Evolutionary conservation across 2,113 vertebrate genomes (phyloP), one percentile per base, ranked within the genome.

Genomic region (Panurus biarmicus): DNA sequence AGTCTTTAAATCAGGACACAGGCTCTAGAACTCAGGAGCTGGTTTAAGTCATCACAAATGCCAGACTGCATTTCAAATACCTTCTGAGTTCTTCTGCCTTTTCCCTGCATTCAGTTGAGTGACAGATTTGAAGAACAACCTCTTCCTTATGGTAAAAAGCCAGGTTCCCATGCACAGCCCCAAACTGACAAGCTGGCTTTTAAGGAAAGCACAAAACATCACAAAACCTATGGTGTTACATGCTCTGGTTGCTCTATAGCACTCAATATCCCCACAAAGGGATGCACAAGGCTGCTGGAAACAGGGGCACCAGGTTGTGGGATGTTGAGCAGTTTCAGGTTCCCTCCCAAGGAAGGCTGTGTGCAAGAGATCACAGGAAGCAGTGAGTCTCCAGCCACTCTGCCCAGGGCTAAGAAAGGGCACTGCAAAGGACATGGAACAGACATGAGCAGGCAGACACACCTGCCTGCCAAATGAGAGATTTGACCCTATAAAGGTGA

Each of bases 31-130:
- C n/a, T 87, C 67, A 48, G 66, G 58, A 87, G 79, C 57, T 79
- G 82, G 15, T 90, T 85, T 65, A 87, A 85, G 40, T 51, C 40
- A 56, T 45, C 62, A 56, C 5, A 88, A 88, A 85, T 19, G 20
- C 54, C 75, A 88, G 75, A n/a, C 54, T 88, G 78, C 67, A 82
- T 75, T 85, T 82, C 74, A 93, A 23, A 77, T 60, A 85, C 58
- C 48, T 70, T 91, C 50, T 7, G 58, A 83, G 48, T n/a, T 71
- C 47, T 85, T 38, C 69, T 84, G 56, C 45, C 35, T 91, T 53
- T 67, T 33, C 9, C 40, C 51, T 64, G 81, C 57, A 58, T 33
- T 50, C 33, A 67, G 51, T 35, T 81, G 54, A 89, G 35, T 22
- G 77, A 71, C 47, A 64, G 61, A 33, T 81, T 74, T 77, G 45